These are phyloP conservation scores for Eueremaeus valkanovi DNA, from an alignment of 2,888 invertebrate genomes.

Conservation along the genomic window DNA sequence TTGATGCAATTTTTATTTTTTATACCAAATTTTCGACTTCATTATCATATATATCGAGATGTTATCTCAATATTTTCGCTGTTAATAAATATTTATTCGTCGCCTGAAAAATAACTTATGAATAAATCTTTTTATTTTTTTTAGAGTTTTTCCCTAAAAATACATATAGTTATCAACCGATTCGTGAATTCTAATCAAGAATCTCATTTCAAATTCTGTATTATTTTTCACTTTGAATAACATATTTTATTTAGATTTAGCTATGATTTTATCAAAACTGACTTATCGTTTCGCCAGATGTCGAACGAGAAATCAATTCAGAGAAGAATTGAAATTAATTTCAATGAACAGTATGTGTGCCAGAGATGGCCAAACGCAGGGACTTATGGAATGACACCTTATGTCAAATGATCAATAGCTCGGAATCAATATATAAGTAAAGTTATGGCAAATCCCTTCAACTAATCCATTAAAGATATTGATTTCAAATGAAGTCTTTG, in stretches of 20 bases:
- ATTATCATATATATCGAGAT: conserved; percentile 31
- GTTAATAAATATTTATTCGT: neutral
- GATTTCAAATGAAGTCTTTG: no score
- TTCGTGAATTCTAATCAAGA: neutral
- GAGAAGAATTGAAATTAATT: neutral
- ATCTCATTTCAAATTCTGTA: neutral
- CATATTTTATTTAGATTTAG: neutral
- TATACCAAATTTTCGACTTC: neutral
- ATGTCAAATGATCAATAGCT: no score
- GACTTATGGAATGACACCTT: no score
- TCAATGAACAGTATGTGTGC: neutral
- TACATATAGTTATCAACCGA: neutral
- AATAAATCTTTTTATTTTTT: conserved; percentile 15
- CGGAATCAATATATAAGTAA: no score
- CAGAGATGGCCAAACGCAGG: no score
- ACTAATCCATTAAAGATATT: no score
- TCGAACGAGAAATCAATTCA: no score
- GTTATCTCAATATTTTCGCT: neutral
- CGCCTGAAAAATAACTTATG: neutral
- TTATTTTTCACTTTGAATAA: neutral
- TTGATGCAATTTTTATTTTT: neutral
- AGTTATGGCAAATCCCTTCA: no score
- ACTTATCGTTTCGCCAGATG: no score
- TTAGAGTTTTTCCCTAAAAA: neutral
- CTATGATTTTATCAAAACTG: neutral